Evolutionary conservation across 2,797 vertebrate species (phyloP).

Genomic region (Acomys russatus): DNA sequence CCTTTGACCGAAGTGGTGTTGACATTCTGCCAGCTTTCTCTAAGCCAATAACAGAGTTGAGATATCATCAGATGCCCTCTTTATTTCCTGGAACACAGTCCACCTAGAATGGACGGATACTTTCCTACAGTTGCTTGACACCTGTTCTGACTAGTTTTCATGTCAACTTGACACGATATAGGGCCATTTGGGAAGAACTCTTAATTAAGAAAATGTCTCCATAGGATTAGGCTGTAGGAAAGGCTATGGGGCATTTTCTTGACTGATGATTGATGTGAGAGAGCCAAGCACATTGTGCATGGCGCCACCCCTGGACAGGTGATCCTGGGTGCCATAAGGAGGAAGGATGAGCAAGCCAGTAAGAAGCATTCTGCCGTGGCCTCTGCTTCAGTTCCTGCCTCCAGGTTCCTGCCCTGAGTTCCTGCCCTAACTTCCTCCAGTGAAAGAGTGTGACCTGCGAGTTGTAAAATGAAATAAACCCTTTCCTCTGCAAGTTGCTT

Average conservation of each 20-base stretch:
- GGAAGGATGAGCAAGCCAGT: background rate
- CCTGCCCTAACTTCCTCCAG: background rate
- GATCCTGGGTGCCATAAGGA: background rate
- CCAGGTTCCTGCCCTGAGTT: too few relatives aligned
- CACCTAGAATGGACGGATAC: background rate
- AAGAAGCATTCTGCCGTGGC: background rate
- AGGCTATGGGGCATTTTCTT: background rate
- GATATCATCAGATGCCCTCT: background rate
- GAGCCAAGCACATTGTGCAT: background rate
- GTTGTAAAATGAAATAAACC: background rate
- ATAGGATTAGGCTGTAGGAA: background rate
- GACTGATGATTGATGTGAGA: background rate
- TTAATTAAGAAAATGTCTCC: background rate
- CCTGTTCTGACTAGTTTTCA: background rate
- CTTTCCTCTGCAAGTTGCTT: background rate
- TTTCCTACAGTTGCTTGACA: background rate
- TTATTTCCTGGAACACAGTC: background rate
- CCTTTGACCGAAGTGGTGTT: background rate
- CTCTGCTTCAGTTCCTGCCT: too few relatives aligned
- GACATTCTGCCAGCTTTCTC: slow-evolving; percentile 5
- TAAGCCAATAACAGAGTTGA: slow-evolving; percentile 10
- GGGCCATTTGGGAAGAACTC: background rate
- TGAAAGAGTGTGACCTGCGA: background rate
- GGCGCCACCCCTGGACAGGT: background rate
- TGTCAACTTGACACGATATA: background rate